Base-by-base conservation (phyloP, 1,140 invertebrate species). In the Thrips palmi region DNA sequence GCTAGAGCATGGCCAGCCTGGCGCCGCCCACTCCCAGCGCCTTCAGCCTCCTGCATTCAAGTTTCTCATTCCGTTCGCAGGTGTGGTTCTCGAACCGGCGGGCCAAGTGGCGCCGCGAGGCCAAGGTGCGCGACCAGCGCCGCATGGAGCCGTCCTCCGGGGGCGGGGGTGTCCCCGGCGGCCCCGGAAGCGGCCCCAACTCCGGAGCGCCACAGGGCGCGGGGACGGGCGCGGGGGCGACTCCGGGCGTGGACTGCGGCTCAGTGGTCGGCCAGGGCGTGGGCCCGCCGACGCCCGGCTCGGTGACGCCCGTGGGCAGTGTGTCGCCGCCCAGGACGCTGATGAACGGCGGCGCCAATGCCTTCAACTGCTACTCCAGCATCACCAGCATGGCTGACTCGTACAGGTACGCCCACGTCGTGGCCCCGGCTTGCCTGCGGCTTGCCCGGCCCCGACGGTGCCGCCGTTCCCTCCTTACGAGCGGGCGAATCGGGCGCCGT, bases 41-140 rank as follows among this genome's bases (percentile, higher is more conserved):
- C n/a, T n/a, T n/a, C n/a, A n/a, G n/a, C n/a, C n/a, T n/a, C n/a
- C n/a, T n/a, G n/a, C n/a, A n/a, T n/a, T n/a, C n/a, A n/a, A n/a
- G n/a, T n/a, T 20, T 39, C 6, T 30, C 31, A n/a, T 39, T 29
- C 11, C 3, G 19, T 22, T 4, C 22, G 50, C 63, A 92, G 84
- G 87, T 93, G 21, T 97, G 93, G 92, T 98, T 97, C 64, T 93
- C 87, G 31, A 97, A 97, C 63, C 74, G 93, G 35, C 71, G 94
- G 33, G 94, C 93, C 43, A 98, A 98, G 67, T 97, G 91, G 89
- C 71, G 93, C 30, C 70, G 94, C 3, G 93, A 98, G 57, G 93
- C 97, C 56, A 98, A 98, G 57, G 63, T 97, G 22, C 70, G 89
- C 21, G 91, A 85, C 49, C 88, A 93, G 58, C 57, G 85, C 37